Conservation (phyloP, 2,113 vertebrate genomes). For the Plecturocebus donacophilus region DNA sequence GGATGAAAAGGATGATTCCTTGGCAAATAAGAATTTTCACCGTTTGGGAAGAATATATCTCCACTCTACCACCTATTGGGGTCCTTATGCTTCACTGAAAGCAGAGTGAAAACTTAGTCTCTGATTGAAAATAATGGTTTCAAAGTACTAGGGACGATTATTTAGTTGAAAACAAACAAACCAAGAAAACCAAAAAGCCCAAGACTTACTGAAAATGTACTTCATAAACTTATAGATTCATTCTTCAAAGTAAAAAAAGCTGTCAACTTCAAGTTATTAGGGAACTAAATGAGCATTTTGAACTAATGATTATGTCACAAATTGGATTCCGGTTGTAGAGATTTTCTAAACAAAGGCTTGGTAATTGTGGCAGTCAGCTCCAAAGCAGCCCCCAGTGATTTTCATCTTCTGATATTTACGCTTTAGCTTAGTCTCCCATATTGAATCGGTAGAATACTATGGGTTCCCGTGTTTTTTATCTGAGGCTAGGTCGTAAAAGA, state of each 20-base stretch:
- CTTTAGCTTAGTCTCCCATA: not conserved
- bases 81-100: not conserved
- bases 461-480: not conserved
- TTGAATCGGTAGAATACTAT: not conserved
- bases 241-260: not conserved
- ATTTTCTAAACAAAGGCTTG: not conserved
- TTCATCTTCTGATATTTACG: not conserved
- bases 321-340: not conserved
- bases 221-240: not conserved
- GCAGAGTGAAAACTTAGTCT: not conserved
- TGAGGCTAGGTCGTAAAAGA: not conserved
- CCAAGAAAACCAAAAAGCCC: not conserved
- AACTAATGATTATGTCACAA: not conserved
- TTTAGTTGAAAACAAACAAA: not conserved
- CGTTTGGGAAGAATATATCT: not conserved
- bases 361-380: not conserved
- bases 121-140: constrained; percentile 17
- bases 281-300: not conserved
- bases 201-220: not conserved
- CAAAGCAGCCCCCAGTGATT: not conserved
- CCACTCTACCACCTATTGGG: not conserved
- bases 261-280: not conserved
- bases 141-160: not conserved
- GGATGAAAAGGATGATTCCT: not conserved
- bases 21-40: not conserved